Conservation (phyloP, 1,140 invertebrate genomes). For the Philotrypesis tridentata region DNA sequence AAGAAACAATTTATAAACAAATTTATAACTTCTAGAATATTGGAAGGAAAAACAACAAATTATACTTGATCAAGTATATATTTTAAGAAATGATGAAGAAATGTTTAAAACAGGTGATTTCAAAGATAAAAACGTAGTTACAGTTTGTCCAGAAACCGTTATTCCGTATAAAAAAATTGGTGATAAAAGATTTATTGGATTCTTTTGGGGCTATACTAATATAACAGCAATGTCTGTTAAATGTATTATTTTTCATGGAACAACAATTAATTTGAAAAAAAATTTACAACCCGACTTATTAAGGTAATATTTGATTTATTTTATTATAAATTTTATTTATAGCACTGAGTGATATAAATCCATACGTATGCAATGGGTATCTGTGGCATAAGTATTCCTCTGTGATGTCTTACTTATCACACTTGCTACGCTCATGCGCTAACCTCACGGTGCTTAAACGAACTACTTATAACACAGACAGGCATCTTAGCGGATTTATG, state of each 20-base stretch:
- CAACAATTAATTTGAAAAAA: constrained; percentile 77
- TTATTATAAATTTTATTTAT: constrained; percentile 25
- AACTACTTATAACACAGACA: no score
- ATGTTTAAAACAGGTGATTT: constrained; percentile 88
- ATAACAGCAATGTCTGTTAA: constrained; percentile 79
- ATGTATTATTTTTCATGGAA: constrained; percentile 91
- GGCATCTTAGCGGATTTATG: no score
- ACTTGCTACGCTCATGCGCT: no score
- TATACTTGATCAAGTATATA: constrained; percentile 83
- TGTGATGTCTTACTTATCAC: no score
- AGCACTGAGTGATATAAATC: no score
- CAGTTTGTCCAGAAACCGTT: constrained; percentile 72
- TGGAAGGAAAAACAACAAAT: constrained; percentile 66
- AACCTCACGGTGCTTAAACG: no score
- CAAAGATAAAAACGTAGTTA: constrained; percentile 85
- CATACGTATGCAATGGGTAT: no score
- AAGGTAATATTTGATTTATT: constrained; percentile 58
- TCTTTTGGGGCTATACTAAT: constrained; percentile 80
- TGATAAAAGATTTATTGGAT: constrained; percentile 65
- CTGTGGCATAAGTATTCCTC: no score
- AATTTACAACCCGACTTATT: constrained; percentile 67
- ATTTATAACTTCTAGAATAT: constrained; percentile 61
- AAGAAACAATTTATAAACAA: no score
- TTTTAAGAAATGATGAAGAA: constrained; percentile 90
- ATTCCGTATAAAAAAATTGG: constrained; percentile 72